Evolutionary conservation across 2,113 vertebrate genomes (phyloP).

Genomic region (Megaceryle maxima): DNA sequence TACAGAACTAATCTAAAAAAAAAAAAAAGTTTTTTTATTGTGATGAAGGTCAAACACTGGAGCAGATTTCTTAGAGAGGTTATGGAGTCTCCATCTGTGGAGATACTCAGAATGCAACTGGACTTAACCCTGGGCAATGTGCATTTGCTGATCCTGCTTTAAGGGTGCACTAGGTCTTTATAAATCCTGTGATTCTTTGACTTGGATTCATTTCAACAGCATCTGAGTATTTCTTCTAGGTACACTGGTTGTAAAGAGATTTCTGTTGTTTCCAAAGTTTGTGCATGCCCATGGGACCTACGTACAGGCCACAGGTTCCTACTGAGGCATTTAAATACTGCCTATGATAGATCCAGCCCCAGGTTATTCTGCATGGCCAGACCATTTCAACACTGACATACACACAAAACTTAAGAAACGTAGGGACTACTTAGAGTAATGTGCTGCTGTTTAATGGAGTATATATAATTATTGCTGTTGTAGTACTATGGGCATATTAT

Average conservation of each 20-base stretch:
- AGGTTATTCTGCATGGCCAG: neutral
- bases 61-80: neutral
- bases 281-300: neutral
- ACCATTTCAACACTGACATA: neutral
- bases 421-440: neutral
- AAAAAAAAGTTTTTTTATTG: rapidly evolving
- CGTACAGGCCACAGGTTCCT: neutral
- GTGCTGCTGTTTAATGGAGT: neutral
- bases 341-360: neutral
- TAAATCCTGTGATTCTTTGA: neutral
- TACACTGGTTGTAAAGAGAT: neutral
- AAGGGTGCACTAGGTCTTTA: neutral
- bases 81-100: neutral
- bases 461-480: neutral
- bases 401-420: neutral
- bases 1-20: neutral
- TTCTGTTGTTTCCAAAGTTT: neutral
- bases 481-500: neutral
- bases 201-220: neutral
- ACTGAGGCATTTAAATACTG: neutral
- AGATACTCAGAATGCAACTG: neutral
- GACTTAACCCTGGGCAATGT: neutral
- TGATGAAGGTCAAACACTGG: neutral
- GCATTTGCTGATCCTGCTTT: neutral
- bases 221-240: neutral